Conservation (phyloP, 1,140 invertebrate species). For the Riptortus pedestris region DNA sequence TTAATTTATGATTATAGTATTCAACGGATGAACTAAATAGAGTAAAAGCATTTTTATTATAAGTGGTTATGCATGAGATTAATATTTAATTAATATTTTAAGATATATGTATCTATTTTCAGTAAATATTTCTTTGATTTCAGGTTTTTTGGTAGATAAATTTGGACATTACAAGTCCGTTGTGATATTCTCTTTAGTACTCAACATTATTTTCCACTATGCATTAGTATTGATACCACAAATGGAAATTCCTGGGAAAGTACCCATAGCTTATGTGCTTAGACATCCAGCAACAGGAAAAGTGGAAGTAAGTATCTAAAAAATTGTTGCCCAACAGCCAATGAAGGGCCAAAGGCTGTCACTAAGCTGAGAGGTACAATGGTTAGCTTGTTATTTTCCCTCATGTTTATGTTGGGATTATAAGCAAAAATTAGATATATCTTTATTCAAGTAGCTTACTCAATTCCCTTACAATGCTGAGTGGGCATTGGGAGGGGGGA, state of each 20-base stretch:
- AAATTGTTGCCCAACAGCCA: not conserved
- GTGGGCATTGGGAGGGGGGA: too few species aligned
- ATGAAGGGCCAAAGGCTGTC: not conserved
- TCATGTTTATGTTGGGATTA: too few species aligned
- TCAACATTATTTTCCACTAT: slow-evolving; percentile 62
- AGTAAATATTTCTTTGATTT: too few species aligned
- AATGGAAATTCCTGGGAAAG: slow-evolving; percentile 57
- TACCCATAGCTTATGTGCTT: slow-evolving; percentile 59
- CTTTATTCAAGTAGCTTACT: too few species aligned
- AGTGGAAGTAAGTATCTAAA: slow-evolving; percentile 46
- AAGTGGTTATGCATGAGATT: too few species aligned
- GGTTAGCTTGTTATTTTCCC: not conserved
- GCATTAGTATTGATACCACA: slow-evolving; percentile 59
- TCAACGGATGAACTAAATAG: too few species aligned
- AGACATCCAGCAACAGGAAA: slow-evolving; percentile 52
- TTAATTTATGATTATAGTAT: too few species aligned
- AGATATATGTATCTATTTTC: too few species aligned
- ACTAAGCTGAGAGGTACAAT: not conserved
- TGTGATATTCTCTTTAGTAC: slow-evolving; percentile 56
- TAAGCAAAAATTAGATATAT: too few species aligned
- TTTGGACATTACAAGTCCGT: slow-evolving; percentile 71
- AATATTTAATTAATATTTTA: too few species aligned
- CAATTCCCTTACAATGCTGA: too few species aligned
- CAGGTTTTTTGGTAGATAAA: slow-evolving; percentile 67
- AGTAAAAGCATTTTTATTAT: too few species aligned